A percentile compares a stretch with the other conserved stretches of the same genome.
Evolutionary conservation across 2,113 vertebrate genomes (phyloP).

Genomic region (Cygnus atratus): DNA sequence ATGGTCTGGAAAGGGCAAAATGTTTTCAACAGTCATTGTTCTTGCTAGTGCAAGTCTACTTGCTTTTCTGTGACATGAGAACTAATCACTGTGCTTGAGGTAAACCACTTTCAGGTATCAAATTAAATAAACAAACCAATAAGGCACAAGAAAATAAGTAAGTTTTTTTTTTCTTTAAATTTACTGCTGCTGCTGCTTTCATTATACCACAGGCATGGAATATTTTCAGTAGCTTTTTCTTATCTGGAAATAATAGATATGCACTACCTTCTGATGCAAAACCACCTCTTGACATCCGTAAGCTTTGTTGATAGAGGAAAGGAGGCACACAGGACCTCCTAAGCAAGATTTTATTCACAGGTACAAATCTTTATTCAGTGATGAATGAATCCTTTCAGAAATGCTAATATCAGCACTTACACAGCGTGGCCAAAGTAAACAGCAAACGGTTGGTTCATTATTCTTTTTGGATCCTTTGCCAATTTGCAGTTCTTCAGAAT

Average conservation of each 20-base stretch:
- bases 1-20: not conserved
- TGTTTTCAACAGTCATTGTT: not conserved
- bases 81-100: not conserved
- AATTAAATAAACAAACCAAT: not conserved
- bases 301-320: slow-evolving; percentile 35
- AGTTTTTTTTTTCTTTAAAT: not conserved
- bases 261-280: slow-evolving; percentile 11
- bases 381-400: slow-evolving; percentile 61
- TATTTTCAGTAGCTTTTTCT: not conserved
- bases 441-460: slow-evolving; percentile 3
- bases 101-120: not conserved
- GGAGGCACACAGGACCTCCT: not conserved
- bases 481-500: slow-evolving; percentile 28
- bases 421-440: slow-evolving; percentile 23
- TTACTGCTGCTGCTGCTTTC: not conserved
- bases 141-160: not conserved
- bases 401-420: slow-evolving; percentile 31
- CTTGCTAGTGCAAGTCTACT: not conserved
- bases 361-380: slow-evolving; percentile 25
- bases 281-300: not conserved
- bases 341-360: slow-evolving; percentile 44
- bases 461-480: slow-evolving; percentile 38
- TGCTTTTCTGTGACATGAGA: not conserved
- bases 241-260: not conserved
- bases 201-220: not conserved